A percentile compares a stretch with the other conserved stretches of the same genome.
These are phyloP conservation scores for Porites evermanni DNA, from an alignment of 92 coral and sea anemone genomes.

Conservation along the genomic window DNA sequence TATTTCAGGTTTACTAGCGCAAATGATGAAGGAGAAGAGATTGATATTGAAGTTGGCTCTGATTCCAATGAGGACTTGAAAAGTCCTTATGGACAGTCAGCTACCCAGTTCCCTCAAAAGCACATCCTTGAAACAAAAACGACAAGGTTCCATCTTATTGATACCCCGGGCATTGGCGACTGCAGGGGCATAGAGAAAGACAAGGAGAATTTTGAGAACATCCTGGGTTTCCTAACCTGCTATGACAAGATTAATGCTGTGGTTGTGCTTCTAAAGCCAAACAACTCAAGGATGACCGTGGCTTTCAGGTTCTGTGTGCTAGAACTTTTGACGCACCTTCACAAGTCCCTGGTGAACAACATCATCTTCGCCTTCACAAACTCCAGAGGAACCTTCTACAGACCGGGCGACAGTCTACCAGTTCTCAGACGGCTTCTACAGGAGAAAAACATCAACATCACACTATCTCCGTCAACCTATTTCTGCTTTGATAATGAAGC, in stretches of 20 bases:
- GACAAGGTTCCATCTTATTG: slow-evolving; percentile 37
- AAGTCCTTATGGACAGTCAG: slow-evolving; percentile 18
- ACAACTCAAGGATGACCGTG: slow-evolving; percentile 40
- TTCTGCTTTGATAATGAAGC: slow-evolving; percentile 13
- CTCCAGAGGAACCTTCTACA: slow-evolving; percentile 38
- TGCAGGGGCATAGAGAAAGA: slow-evolving; percentile 25
- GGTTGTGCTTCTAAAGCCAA: slow-evolving; percentile 34
- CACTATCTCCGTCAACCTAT: slow-evolving; percentile 6
- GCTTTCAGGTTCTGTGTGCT: slow-evolving; percentile 44
- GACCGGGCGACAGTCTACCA: slow-evolving; percentile 33
- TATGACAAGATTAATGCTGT: slow-evolving; percentile 29
- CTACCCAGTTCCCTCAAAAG: slow-evolving; percentile 22
- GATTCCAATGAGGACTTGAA: slow-evolving; percentile 14
- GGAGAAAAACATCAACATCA: not conserved
- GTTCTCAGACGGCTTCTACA: slow-evolving; percentile 19
- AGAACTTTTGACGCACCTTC: slow-evolving; percentile 42
- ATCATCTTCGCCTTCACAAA: slow-evolving; percentile 35
- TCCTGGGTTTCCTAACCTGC: slow-evolving; percentile 25
- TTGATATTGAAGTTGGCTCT: slow-evolving; percentile 5
- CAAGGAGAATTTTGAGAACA: slow-evolving; percentile 26
- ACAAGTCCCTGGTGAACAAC: slow-evolving; percentile 35
- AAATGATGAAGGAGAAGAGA: slow-evolving; percentile 22
- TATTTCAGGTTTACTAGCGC: slow-evolving; percentile 3
- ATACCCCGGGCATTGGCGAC: slow-evolving; percentile 45
- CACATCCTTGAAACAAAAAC: slow-evolving; percentile 33